Conservation (phyloP, 1,140 invertebrate genomes). For the Drosophila bocki region DNA sequence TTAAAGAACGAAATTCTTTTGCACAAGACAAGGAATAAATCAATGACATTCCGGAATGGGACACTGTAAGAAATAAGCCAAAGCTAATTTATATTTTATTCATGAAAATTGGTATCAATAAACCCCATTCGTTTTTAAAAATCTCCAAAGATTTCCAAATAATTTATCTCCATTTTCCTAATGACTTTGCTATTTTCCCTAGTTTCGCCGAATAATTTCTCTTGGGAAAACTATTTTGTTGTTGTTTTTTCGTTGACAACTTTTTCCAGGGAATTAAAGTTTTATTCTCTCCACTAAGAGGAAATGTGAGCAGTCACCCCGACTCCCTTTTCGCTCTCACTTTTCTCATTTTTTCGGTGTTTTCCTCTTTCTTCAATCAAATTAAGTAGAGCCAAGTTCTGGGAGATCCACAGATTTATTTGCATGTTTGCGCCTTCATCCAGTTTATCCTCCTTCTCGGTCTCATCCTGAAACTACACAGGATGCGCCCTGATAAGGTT, state of each 20-base stretch:
- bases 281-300: conserved; percentile 7
- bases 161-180: too few relatives aligned
- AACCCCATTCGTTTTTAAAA: too few relatives aligned
- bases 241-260: neutral
- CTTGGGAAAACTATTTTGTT: too few relatives aligned
- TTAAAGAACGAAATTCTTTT: conserved; percentile 26
- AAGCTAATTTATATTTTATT: neutral
- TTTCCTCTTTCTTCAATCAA: conserved; percentile 33
- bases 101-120: neutral
- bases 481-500: conserved; percentile 46
- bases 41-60: conserved; percentile 6
- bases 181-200: neutral
- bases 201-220: neutral
- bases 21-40: conserved; percentile 22
- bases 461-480: conserved; percentile 25
- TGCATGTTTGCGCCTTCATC: conserved; percentile 41
- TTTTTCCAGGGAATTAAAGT: conserved; percentile 11
- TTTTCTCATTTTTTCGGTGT: conserved; percentile 1
- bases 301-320: conserved; percentile 9
- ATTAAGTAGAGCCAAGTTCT: conserved; percentile 47
- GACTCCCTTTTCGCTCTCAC: neutral
- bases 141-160: neutral
- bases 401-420: conserved; percentile 44
- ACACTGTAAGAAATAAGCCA: neutral
- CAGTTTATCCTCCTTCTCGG: conserved; percentile 22